Conservation (phyloP, 2,888 invertebrate species). For the Chrysina gloriosa region DNA sequence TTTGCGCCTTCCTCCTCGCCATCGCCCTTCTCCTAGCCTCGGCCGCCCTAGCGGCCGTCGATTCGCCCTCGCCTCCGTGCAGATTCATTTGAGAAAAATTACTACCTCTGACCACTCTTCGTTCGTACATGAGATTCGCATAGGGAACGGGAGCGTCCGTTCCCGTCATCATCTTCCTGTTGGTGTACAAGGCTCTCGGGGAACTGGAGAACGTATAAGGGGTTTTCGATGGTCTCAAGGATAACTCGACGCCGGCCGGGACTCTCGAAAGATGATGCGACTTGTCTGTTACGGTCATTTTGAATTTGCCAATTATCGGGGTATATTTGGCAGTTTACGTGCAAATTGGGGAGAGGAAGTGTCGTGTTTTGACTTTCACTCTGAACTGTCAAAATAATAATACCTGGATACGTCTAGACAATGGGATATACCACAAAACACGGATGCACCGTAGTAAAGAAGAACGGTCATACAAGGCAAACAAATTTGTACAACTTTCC, state of each 20-base stretch:
- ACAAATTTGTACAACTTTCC: too few species aligned
- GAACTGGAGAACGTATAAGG: slow-evolving; percentile 72
- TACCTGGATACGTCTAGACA: too few species aligned
- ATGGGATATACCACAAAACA: too few species aligned
- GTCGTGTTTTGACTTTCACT: too few species aligned
- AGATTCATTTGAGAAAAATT: slow-evolving; percentile 75
- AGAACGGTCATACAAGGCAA: too few species aligned
- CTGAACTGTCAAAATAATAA: too few species aligned
- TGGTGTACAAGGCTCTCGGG: slow-evolving; percentile 72
- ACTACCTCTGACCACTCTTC: slow-evolving; percentile 86
- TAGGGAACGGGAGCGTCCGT: slow-evolving; percentile 71
- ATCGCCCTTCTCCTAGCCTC: slow-evolving; percentile 79
- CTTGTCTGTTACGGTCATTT: slow-evolving; percentile 49
- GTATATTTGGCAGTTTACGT: too few species aligned
- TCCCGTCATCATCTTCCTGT: slow-evolving; percentile 66
- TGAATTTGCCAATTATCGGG: too few species aligned
- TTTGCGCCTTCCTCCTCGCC: slow-evolving; percentile 77
- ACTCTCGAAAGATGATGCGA: slow-evolving; percentile 29
- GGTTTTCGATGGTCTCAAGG: slow-evolving; percentile 47
- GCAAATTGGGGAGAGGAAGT: too few species aligned
- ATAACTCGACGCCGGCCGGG: slow-evolving; percentile 18
- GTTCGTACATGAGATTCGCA: slow-evolving; percentile 91
- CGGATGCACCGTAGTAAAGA: too few species aligned
- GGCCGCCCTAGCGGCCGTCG: slow-evolving; percentile 69
- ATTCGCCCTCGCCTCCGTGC: slow-evolving; percentile 69